These are phyloP conservation scores for Eurystomus glaucurus DNA, from an alignment of 2,797 vertebrate genomes.

Conservation along the genomic window DNA sequence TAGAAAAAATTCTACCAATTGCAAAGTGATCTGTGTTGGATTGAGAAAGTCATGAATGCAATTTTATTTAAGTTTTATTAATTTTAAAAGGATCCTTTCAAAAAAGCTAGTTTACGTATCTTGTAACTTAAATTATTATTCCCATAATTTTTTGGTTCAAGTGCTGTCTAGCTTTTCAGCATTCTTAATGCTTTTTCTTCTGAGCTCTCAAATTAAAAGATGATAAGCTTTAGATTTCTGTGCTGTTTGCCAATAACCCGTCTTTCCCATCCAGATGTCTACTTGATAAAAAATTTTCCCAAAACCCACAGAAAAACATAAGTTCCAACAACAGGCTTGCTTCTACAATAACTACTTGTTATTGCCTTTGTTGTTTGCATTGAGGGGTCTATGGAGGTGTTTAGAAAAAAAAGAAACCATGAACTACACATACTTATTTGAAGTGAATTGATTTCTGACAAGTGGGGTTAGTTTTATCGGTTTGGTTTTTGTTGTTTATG, in stretches of 20 bases:
- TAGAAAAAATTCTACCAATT: background rate
- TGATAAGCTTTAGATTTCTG: background rate
- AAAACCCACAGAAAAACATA: background rate
- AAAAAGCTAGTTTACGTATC: background rate
- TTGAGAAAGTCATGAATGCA: background rate
- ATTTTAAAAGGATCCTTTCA: background rate
- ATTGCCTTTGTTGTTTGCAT: background rate
- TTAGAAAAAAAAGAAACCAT: rapidly evolving
- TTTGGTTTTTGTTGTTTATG: background rate
- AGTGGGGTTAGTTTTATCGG: rapidly evolving
- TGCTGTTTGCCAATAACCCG: background rate
- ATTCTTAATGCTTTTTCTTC: background rate
- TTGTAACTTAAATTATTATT: background rate
- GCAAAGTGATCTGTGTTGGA: background rate
- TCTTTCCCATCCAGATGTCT: background rate
- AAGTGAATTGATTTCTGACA: background rate
- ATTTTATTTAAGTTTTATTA: background rate
- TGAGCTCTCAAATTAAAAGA: background rate
- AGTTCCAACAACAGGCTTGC: background rate
- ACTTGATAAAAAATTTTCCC: background rate
- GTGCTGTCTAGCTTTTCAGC: background rate
- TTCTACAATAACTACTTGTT: background rate
- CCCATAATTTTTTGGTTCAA: background rate
- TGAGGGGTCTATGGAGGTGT: rapidly evolving
- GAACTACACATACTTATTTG: background rate